A percentile compares a stretch with the other conserved stretches of the same genome.
These are phyloP conservation scores for Neoascia interrupta DNA, from an alignment of 2,888 invertebrate species.

Conservation along the genomic window DNA sequence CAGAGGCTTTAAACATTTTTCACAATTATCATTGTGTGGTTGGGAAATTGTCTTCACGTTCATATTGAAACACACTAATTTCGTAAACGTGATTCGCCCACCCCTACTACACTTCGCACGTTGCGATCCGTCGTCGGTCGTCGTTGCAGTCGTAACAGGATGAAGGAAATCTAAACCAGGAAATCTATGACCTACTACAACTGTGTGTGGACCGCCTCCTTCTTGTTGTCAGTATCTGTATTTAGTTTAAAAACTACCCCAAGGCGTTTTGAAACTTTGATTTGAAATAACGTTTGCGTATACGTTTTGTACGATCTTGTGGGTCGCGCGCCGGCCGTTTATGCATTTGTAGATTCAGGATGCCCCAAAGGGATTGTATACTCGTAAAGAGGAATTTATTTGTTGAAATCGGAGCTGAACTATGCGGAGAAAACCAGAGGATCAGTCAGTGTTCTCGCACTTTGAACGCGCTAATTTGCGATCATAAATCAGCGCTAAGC, in stretches of 20 bases:
- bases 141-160: conserved; percentile 52
- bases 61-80: conserved; percentile 50
- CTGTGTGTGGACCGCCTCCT: not conserved
- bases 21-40: conserved; percentile 61
- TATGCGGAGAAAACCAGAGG: not conserved
- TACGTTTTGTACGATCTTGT: conserved; percentile 37
- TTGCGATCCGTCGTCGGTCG: no score
- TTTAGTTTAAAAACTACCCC: conserved; percentile 32
- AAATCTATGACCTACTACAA: conserved; percentile 49
- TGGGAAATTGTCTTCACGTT: conserved; percentile 53
- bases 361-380: conserved; percentile 29
- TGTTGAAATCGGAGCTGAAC: conserved; percentile 38
- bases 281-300: conserved; percentile 60
- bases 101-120: conserved; percentile 18
- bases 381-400: not conserved
- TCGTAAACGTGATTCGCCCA: conserved; percentile 38
- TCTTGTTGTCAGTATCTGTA: not conserved
- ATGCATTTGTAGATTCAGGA: conserved; percentile 20
- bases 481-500: conserved; percentile 45
- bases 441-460: conserved; percentile 45
- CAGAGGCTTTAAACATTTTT: conserved; percentile 61
- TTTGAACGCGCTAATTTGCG: conserved; percentile 34
- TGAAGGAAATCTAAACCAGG: conserved; percentile 61
- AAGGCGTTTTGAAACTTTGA: conserved; percentile 62
- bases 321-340: conserved; percentile 12